phyloP scores from a whole-genome alignment of 2,797 vertebrate species.

The Chloroceryle inda region DNA sequence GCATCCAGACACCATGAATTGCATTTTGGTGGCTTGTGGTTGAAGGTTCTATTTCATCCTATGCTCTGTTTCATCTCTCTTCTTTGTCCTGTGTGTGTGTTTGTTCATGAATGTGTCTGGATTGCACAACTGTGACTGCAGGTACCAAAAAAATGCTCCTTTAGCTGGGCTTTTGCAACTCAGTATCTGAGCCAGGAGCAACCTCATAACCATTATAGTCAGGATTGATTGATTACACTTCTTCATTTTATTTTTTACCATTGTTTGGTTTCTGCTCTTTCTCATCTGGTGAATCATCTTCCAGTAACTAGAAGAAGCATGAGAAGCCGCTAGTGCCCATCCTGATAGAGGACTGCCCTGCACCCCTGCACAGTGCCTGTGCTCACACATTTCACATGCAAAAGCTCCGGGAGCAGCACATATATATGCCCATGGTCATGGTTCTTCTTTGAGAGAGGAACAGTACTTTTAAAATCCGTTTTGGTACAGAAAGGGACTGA shows the following conservation, averaged over 20 bases:
- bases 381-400: fast-evolving
- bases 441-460: neutral
- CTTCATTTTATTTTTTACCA: fast-evolving
- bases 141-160: neutral
- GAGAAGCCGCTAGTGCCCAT: fast-evolving
- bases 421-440: neutral
- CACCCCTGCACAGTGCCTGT: fast-evolving
- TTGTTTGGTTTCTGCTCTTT: neutral
- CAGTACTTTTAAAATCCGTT: neutral
- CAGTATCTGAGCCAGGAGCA: neutral
- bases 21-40: neutral
- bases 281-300: neutral
- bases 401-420: neutral
- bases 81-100: too few species aligned
- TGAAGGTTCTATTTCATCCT: neutral
- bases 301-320: neutral
- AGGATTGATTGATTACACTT: neutral
- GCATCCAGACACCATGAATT: fast-evolving
- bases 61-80: neutral
- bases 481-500: neutral
- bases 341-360: neutral
- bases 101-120: neutral
- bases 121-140: neutral
- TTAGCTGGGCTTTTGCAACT: neutral
- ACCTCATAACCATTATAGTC: fast-evolving